Conservation (phyloP, 2,113 vertebrate genomes). For the Campylomormyrus tamandua region DNA sequence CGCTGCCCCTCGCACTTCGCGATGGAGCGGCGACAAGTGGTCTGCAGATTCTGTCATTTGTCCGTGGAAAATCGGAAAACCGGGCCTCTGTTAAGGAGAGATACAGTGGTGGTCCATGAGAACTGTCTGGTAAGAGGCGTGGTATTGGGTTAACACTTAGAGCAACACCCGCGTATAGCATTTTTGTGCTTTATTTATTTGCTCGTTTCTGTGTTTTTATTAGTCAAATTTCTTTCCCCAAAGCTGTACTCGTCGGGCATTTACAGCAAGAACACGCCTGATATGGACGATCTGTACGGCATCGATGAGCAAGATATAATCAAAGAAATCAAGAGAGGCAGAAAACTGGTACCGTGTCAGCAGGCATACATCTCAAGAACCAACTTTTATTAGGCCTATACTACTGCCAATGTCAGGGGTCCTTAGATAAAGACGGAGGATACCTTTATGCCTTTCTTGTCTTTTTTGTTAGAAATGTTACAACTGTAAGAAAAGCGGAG, state of each 20-base stretch:
- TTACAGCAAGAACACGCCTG: conserved; percentile 36
- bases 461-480: conserved; percentile 16
- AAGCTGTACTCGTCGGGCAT: conserved; percentile 57
- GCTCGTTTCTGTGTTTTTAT: not conserved
- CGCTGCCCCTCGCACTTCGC: not conserved
- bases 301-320: conserved; percentile 48
- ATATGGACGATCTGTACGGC: conserved; percentile 52
- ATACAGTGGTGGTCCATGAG: conserved; percentile 46
- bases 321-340: conserved; percentile 48
- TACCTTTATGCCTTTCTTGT: not conserved
- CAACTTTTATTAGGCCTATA: not conserved
- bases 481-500: conserved; percentile 36
- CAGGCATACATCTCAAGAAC: not conserved
- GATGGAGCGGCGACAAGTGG: not conserved
- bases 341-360: conserved; percentile 41
- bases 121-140: conserved; percentile 57
- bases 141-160: not conserved
- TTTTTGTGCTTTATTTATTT: not conserved
- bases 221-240: conserved; percentile 10
- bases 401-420: not conserved
- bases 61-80: conserved; percentile 35
- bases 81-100: conserved; percentile 44
- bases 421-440: not conserved
- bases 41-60: conserved; percentile 44
- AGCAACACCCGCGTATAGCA: not conserved